Evolutionary conservation across 2,797 vertebrate species (phyloP), one percentile per base, ranked within the genome.

Genomic region (Betta splendens): DNA sequence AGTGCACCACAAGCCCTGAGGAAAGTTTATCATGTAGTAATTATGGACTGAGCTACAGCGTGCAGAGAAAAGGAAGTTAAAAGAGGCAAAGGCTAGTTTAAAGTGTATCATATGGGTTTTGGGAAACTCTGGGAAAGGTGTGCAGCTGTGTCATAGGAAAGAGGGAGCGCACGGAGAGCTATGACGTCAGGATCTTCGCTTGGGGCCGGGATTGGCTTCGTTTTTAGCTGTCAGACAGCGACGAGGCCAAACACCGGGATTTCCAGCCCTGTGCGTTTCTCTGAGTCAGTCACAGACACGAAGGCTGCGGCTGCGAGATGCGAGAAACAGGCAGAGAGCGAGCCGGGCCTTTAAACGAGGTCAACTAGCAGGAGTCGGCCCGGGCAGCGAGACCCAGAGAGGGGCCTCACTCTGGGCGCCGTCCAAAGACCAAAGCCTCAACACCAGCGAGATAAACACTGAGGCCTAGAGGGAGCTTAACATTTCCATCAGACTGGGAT

Each of bases 301-400:
- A 13, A 58, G 64, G 26, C 69, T 38, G 61, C 13, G 66, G 36
- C 40, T 53, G 35, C 7, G 29, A 0, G 49, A 80, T 81, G 75
- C 43, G 44, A 69, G 76, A 60, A 75, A 73, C 73, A 71, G 61
- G 47, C 10, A 43, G 49, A 53, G 68, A 46, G 64, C 28, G 55
- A 31, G 74, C 69, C 69, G 55, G 76, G 67, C 69, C 80, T 80
- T 66, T 77, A 81, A 87, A 82, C 21, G 72, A 81, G 86, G 82
- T 83, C 85, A 86, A 84, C 72, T 51, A 60, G 56, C 66, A 37
- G 50, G 60, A 74, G 69, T 72, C 67, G 73, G 64, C 64, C 49
- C 7, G 31, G 65, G 57, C 56, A 7, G 69, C 50, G 72, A 72
- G 12, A 61, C 39, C 44, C 5, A 37, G 75, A 57, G 69, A 55